Base-by-base conservation (phyloP, 2,113 vertebrate genomes). In the Pedionomus torquatus region DNA sequence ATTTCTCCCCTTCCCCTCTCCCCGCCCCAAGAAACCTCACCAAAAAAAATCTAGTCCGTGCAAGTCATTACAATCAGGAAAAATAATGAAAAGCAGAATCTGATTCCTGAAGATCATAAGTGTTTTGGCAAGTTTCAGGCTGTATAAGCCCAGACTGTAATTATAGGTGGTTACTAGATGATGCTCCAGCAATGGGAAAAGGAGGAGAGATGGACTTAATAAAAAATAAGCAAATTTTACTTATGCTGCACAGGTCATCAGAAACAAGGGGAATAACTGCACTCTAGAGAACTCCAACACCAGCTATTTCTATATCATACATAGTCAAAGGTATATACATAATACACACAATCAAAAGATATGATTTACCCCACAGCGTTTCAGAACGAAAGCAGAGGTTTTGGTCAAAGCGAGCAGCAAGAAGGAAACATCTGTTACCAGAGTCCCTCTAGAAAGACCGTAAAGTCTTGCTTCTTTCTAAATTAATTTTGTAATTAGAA, bases 401-500 rank as follows among this genome's bases (percentile, higher is more conserved):
- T 49, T 49, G 17, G 60, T 57, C 69, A 66, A 75, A 70, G 64
- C 24, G 20, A 95, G 61, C 9, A 90, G 89, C 94, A 90, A 87
- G 76, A 91, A 83, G 46, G 68, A 69, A 95, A 93, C 44, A 80
- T 44, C 58, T 82, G 83, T 86, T 87, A 18, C 20, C 58, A 78
- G 46, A 76, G 23, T 82, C 64, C 55, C 64, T 78, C 55, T 54
- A 68, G 81, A 83, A 94, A 83, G 48, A 44, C 19, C 26, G 10
- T 57, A 57, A 81, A 83, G 6, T 39, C 57, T 87, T 77, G n/a
- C 23, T 90, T 95, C 52, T 84, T 95, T 83, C 87, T 74, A 44
- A 91, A 85, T 95, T 88, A 55, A 89, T 92, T 94, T 93, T 84
- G 46, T 71, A 80, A 74, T 46, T 44, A 82, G 71, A 82, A 64